Base-by-base conservation (phyloP, 1,140 invertebrate species). In the Phthorimaea operculella region DNA sequence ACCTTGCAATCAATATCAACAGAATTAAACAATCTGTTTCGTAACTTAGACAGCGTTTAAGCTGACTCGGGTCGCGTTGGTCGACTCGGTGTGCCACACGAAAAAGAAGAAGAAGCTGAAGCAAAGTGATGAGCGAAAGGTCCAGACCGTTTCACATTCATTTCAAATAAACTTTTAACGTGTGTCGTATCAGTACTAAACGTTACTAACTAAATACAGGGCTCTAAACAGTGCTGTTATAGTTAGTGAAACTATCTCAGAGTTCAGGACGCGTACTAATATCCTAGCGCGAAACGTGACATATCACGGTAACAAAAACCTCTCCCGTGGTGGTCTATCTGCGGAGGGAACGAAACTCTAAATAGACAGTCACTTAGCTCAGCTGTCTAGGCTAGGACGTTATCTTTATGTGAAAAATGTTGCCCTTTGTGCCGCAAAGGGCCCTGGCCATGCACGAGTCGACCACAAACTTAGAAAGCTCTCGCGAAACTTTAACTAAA, bases 341-440 rank as follows among this genome's bases (percentile, higher is more conserved):
- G 49, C 58, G 58, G 62, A 73, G 67, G 68, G 68, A 67, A 66
- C 71, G 68, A 67, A 72, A 71, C 56, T 75, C 70, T 79, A 78
- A 76, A 76, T 72, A 63, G 74, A 79, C 74, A 74, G 67, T 62
- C 64, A 70, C 67, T 74, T 74, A 68, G 64, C 70, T 74, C 66
- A 70, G 51, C 71, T 74, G 78, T 77, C 74, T 62, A 52, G 50
- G 14, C 62, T 61, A 52, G 61, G 71, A 82, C 75, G 63, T 78
- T 82, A 82, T 82, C 79, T 70, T 57, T 21, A 18, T 33, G 63
- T 82, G 79, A 82, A 76, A 79, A 82, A 82, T 82, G 53, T 71
- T 63, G 55, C 62, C 70, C 74, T 79, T 82, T 82, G 74, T 82
- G 53, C 64, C 57, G 51, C 62, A 66, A 57, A 67, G 68, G 63